phyloP scores from a whole-genome alignment of 1,140 invertebrate genomes.

The Magallana gigas region DNA sequence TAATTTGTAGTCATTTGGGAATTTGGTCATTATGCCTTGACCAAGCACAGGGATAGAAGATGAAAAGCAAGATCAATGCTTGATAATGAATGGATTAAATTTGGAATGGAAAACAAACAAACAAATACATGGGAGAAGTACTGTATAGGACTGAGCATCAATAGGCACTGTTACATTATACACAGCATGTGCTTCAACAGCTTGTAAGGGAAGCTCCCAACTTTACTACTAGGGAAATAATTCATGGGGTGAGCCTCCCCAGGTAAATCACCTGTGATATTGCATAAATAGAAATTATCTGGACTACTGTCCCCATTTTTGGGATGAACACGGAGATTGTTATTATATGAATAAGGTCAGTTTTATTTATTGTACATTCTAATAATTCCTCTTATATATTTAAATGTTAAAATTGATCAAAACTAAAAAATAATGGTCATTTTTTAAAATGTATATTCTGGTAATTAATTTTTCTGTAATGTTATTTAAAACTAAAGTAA shows the following conservation, averaged over 20 bases:
- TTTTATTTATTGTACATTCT: neutral
- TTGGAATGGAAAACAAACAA: constrained; percentile 36
- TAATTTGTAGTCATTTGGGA: constrained; percentile 1
- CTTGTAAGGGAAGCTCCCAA: neutral
- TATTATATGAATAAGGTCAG: neutral
- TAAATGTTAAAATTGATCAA: too few relatives aligned
- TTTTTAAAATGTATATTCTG: too few relatives aligned
- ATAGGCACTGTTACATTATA: constrained; percentile 9
- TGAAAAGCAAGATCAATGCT: constrained; percentile 3
- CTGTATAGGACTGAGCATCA: neutral
- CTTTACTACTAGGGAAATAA: neutral
- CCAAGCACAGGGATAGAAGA: constrained; percentile 7
- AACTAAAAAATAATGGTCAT: too few relatives aligned
- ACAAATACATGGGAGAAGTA: neutral
- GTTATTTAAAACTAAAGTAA: too few relatives aligned
- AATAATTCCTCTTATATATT: too few relatives aligned
- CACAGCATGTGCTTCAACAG: neutral
- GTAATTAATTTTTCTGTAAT: too few relatives aligned
- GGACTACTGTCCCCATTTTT: neutral
- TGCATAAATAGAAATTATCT: neutral
- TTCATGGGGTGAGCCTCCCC: neutral
- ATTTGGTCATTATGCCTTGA: constrained; percentile 11
- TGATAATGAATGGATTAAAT: constrained; percentile 22
- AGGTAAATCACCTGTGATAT: neutral
- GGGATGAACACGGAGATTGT: neutral